Evolutionary conservation across 2,797 vertebrate species (phyloP), one percentile per base, ranked within the genome.

Genomic region (Gorsachius magnificus): DNA sequence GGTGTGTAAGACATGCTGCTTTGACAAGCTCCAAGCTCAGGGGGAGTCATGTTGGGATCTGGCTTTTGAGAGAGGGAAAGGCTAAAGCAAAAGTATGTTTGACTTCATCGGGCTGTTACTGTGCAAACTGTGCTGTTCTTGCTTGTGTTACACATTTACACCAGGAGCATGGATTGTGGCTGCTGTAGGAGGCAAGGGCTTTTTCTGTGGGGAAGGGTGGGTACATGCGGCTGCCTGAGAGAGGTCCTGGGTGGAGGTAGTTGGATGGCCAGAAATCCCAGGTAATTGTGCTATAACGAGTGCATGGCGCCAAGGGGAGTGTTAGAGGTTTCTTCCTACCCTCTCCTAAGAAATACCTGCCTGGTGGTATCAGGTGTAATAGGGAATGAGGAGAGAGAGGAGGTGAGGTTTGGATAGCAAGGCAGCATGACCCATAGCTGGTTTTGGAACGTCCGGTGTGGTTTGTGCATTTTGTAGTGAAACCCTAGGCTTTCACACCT

Each of bases 291-390:
- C 38, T 58, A 0, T 4, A 36, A 43, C 3, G 71, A 57, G 45
- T 22, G 57, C 16, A 75, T 29, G 54, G 14, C 76, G 31, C 28
- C 45, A 70, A 57, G n/a, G 0, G 0, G 16, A 53, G 4, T 2
- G 17, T 38, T 81, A 21, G 65, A 46, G 31, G 7, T 64, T 31
- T 68, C 24, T 53, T 83, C 46, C 48, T 15, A 9, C 20, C 7
- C 3, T 66, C 35, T 63, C 10, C 26, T 31, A 24, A 72, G 41
- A 68, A 90, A 31, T 14, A 18, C 53, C 79, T 71, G 45, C 7
- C 20, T 53, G 72, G 29, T 78, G 61, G 33, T 29, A 15, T 2
- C 41, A 38, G 53, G 25, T 76, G 19, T 36, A 6, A 26, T 3
- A 21, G 11, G 13, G 41, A 33, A 29, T 13, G 12, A 64, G 58